These are phyloP conservation scores for Melieria crassipennis DNA, from an alignment of 2,888 invertebrate genomes.

Conservation along the genomic window DNA sequence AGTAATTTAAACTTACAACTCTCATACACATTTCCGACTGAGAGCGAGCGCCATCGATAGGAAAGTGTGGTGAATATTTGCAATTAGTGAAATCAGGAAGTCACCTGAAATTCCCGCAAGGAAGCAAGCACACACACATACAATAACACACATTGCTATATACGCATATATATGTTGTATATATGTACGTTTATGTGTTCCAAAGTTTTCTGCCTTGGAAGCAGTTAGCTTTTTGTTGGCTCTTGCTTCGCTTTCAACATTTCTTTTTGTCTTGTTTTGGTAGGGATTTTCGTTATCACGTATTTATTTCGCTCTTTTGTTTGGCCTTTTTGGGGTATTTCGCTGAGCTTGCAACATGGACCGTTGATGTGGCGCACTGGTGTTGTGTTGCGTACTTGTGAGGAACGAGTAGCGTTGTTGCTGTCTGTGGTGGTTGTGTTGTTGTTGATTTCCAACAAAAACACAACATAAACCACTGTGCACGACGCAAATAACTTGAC, in stretches of 20 bases:
- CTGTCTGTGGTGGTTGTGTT: neutral
- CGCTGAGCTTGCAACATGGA: constrained; percentile 12
- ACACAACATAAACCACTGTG: constrained; percentile 20
- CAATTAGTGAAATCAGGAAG: no score
- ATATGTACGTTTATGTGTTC: no score
- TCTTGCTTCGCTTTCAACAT: neutral
- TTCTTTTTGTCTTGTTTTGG: constrained; percentile 31
- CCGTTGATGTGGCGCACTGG: constrained; percentile 4
- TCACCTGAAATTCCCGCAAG: no score
- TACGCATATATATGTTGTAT: no score
- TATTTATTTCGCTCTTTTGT: neutral
- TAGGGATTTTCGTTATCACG: constrained; percentile 26
- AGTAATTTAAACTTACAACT: no score
- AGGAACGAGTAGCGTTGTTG: neutral
- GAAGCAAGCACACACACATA: neutral
- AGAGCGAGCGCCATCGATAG: no score
- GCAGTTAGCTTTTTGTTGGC: no score
- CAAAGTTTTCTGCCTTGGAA: neutral
- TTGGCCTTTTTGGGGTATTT: neutral
- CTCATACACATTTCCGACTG: no score
- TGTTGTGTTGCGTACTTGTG: neutral
- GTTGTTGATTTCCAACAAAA: constrained; percentile 7
- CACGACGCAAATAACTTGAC: constrained; percentile 40
- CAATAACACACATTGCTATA: neutral
- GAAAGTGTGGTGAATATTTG: no score